These are phyloP conservation scores for Drosophila miranda DNA, from an alignment of 1,140 invertebrate genomes.

Conservation along the genomic window DNA sequence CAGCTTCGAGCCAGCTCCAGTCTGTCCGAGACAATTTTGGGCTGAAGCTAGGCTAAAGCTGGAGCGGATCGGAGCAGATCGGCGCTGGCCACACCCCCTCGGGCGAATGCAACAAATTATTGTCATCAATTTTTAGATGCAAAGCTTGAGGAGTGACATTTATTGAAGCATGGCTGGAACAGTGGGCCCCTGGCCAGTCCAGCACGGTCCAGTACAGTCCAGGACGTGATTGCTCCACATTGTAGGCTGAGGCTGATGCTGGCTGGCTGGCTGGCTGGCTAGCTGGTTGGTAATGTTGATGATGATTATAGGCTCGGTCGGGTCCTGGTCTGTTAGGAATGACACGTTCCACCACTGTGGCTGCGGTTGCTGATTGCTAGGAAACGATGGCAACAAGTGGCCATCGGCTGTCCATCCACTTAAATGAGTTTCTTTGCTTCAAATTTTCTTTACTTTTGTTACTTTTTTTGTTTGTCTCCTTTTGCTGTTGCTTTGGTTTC, in stretches of 20 bases:
- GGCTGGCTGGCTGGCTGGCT: not conserved
- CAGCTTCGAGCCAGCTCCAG: slow-evolving; percentile 50
- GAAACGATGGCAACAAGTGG: slow-evolving; percentile 73
- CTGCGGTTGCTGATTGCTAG: slow-evolving; percentile 68
- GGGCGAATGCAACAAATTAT: slow-evolving; percentile 78
- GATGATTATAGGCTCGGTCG: slow-evolving; percentile 61
- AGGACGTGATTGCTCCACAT: slow-evolving; percentile 72
- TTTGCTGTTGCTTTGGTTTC: slow-evolving; percentile 9
- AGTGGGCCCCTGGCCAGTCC: slow-evolving; percentile 41
- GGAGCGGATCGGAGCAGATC: slow-evolving; percentile 7
- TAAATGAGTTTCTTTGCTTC: slow-evolving; percentile 55
- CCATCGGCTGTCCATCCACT: slow-evolving; percentile 54
- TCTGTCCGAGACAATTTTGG: slow-evolving; percentile 70
- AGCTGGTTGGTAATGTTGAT: slow-evolving; percentile 54
- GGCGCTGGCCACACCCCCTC: slow-evolving; percentile 66
- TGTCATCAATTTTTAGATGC: slow-evolving; percentile 80
- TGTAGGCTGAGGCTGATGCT: slow-evolving; percentile 31
- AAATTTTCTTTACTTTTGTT: slow-evolving; percentile 15
- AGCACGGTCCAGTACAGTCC: slow-evolving; percentile 32
- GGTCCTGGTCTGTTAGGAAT: slow-evolving; percentile 47
- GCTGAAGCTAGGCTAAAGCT: slow-evolving; percentile 18
- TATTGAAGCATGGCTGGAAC: slow-evolving; percentile 70
- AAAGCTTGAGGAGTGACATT: slow-evolving; percentile 79
- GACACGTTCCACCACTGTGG: slow-evolving; percentile 53
- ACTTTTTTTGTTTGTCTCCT: slow-evolving; percentile 15